Conservation (phyloP, 2,888 invertebrate genomes). For the Bhutanitis thaidina region DNA sequence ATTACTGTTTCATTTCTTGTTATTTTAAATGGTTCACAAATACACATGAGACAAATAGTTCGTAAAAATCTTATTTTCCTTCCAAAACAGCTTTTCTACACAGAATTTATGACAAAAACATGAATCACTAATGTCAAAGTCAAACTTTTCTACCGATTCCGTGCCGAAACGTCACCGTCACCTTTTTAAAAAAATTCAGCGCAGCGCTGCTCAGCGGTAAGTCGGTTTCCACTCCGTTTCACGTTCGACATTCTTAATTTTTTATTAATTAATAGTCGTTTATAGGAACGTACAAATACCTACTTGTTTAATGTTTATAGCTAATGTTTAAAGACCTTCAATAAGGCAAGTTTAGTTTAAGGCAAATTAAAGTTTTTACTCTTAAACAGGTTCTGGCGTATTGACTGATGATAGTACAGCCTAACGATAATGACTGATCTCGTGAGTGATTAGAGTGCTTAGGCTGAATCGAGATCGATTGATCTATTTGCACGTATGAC, state of each 20-base stretch:
- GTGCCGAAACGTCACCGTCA: constrained; percentile 36
- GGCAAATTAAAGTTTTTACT: too few species aligned
- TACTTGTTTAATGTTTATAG: not conserved
- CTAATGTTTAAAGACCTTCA: not conserved
- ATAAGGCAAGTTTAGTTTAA: too few species aligned
- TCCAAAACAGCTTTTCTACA: constrained; percentile 35
- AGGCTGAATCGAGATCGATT: constrained; percentile 60
- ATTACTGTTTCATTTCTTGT: too few species aligned
- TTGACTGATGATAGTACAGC: not conserved
- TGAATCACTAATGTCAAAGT: constrained; percentile 62
- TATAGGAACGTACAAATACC: not conserved
- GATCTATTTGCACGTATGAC: constrained; percentile 42
- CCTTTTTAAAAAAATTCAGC: too few species aligned
- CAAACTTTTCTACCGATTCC: constrained; percentile 45
- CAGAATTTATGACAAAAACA: constrained; percentile 43
- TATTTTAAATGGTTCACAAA: not conserved
- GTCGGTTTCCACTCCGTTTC: constrained; percentile 62
- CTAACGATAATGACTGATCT: constrained; percentile 59
- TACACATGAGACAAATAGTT: not conserved
- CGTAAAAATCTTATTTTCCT: constrained; percentile 18
- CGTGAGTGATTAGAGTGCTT: constrained; percentile 42
- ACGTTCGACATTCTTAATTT: constrained; percentile 42
- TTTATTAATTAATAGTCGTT: constrained; percentile 31
- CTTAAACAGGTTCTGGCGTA: constrained; percentile 22
- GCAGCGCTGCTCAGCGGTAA: constrained; percentile 45